Percentiles rank a stretch among this genome's conserved stretches.
Evolutionary conservation across 2,797 vertebrate species (phyloP).

Genomic region (Gadopsis marmoratus): DNA sequence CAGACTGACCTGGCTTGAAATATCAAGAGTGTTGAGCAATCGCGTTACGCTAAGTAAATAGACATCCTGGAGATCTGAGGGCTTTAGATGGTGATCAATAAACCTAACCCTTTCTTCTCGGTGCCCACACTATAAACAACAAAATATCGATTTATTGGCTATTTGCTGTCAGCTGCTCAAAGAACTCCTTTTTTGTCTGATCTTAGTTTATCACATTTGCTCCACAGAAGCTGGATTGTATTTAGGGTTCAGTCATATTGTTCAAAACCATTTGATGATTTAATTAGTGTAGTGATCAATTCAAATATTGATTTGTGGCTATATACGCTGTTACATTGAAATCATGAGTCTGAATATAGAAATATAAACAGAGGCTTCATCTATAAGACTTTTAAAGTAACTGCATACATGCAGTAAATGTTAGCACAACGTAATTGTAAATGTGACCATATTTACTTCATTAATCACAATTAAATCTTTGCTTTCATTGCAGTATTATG

Average conservation of each 20-base stretch:
- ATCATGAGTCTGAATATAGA: neutral
- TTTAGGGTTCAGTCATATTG: conserved; percentile 24
- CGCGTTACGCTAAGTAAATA: conserved; percentile 77
- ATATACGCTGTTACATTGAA: neutral
- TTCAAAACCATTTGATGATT: conserved; percentile 42
- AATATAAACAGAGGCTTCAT: neutral
- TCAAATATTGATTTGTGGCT: conserved; percentile 31
- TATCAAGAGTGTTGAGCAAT: conserved; percentile 80
- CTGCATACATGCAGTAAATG: neutral
- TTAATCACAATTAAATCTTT: conserved; percentile 30
- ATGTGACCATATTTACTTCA: neutral
- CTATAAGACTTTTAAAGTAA: neutral
- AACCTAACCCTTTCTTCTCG: conserved; percentile 60
- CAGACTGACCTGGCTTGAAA: conserved; percentile 80
- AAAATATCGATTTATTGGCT: conserved; percentile 65
- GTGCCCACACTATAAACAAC: conserved; percentile 58
- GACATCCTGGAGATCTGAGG: conserved; percentile 75
- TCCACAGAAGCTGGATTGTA: conserved; percentile 6
- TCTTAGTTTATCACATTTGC: conserved; percentile 41
- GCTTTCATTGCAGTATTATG: conserved; percentile 91
- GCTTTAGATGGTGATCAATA: conserved; percentile 76
- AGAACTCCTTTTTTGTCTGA: conserved; percentile 46
- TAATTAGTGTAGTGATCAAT: conserved; percentile 41
- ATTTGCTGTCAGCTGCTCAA: conserved; percentile 49
- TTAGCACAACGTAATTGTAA: neutral